Evolutionary conservation across 2,113 vertebrate species (phyloP).

Genomic region (Hyla sarda): DNA sequence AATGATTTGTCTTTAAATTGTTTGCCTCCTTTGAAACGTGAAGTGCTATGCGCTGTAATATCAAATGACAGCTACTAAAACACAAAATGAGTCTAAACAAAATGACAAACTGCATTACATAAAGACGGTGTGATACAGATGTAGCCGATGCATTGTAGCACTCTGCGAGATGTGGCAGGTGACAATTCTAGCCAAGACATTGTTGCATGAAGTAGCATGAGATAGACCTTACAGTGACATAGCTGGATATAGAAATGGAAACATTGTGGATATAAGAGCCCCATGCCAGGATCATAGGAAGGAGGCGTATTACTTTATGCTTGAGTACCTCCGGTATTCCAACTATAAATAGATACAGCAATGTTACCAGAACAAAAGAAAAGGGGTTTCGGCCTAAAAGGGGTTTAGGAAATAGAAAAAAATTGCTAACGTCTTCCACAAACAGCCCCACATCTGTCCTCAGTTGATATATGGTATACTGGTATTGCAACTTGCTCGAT

Average conservation of each 20-base stretch:
- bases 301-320: no score
- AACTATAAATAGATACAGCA: no score
- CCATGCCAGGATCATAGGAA: no score
- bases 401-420: no score
- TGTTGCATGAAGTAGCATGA: background rate
- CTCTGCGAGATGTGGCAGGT: background rate
- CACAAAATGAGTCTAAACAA: conserved; percentile 40
- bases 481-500: no score
- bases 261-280: background rate
- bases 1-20: conserved; percentile 47
- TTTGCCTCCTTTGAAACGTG: conserved; percentile 24
- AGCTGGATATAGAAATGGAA: background rate
- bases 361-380: no score
- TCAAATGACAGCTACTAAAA: conserved; percentile 37
- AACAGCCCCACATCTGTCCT: no score
- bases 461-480: no score
- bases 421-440: no score
- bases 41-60: conserved; percentile 40
- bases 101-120: conserved; percentile 24
- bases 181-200: background rate
- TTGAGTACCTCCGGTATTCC: no score
- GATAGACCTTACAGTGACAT: background rate
- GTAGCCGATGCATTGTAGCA: conserved; percentile 2
- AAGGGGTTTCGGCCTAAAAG: no score
- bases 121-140: conserved; percentile 26